Percentiles rank a stretch among this genome's conserved stretches.
Evolutionary conservation across 2,888 invertebrate species (phyloP).

Genomic region (Perizoma flavofasciatum): DNA sequence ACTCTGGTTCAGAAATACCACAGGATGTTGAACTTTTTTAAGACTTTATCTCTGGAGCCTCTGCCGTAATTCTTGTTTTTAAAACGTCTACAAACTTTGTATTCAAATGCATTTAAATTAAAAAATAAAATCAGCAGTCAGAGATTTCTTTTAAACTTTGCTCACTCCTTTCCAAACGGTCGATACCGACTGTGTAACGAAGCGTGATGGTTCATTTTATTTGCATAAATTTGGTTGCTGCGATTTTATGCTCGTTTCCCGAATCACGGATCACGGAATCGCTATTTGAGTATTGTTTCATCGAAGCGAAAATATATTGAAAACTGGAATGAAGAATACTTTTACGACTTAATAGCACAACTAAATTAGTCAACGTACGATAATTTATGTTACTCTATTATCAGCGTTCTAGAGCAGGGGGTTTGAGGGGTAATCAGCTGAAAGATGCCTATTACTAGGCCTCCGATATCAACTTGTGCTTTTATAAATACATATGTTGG

Average conservation of each 20-base stretch:
- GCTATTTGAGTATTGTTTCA: constrained; percentile 32
- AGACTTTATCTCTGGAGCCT: not conserved
- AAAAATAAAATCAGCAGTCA: constrained; percentile 61
- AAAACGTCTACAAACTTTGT: constrained; percentile 11
- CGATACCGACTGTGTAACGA: constrained; percentile 70
- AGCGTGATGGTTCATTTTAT: constrained; percentile 75
- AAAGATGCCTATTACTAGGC: no score
- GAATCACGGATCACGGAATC: constrained; percentile 39
- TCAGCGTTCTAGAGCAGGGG: no score
- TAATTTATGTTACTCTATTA: no score
- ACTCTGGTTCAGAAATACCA: not conserved
- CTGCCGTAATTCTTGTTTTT: constrained; percentile 5
- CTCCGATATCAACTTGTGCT: no score
- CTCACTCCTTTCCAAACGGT: constrained; percentile 65
- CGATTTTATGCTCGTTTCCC: constrained; percentile 59
- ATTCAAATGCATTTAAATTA: constrained; percentile 36
- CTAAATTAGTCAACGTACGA: no score
- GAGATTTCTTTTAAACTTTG: constrained; percentile 61
- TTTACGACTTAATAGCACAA: no score
- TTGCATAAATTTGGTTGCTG: constrained; percentile 75
- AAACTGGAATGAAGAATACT: no score
- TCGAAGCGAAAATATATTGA: not conserved
- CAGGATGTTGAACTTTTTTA: not conserved
- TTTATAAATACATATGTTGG: no score
- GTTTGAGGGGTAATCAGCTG: no score